Percentiles rank a stretch among this genome's conserved stretches.
phyloP scores from a whole-genome alignment of 2,797 vertebrate species.

The Lithobates sylvaticus region DNA sequence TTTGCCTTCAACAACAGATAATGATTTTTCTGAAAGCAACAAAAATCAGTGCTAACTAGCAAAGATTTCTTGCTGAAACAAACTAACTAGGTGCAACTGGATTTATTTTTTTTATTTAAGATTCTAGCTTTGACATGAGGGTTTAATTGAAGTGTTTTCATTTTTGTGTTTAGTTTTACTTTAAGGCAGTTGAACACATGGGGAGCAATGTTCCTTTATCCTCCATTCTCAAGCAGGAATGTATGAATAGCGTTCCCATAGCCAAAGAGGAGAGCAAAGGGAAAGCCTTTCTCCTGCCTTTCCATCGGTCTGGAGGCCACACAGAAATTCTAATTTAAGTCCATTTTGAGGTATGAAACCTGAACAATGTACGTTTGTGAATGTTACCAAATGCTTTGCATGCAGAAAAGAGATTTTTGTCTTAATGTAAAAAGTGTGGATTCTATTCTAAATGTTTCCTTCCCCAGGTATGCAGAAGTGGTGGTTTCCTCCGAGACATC shows the following conservation, averaged over 20 bases:
- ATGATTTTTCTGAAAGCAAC: too few relatives aligned
- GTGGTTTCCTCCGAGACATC: conserved; percentile 89
- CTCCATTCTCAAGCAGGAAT: conserved; percentile 28
- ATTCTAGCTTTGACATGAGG: neutral
- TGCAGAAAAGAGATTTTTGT: neutral
- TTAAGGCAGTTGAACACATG: conserved; percentile 41
- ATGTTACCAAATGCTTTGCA: conserved; percentile 44
- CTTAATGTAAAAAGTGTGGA: neutral
- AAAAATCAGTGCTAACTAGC: too few relatives aligned
- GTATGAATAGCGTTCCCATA: conserved; percentile 31
- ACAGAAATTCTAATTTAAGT: conserved; percentile 31
- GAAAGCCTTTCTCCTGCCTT: conserved; percentile 16
- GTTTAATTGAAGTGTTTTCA: conserved; percentile 23
- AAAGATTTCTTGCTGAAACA: too few relatives aligned
- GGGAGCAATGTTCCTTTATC: conserved; percentile 38
- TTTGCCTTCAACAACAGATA: too few relatives aligned
- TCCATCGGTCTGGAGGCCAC: conserved; percentile 35
- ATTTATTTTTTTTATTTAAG: neutral
- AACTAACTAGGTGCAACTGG: neutral
- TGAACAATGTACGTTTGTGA: conserved; percentile 26
- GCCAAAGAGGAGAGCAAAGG: conserved; percentile 29
- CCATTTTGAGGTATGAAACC: conserved; percentile 19
- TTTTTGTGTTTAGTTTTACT: conserved; percentile 41
- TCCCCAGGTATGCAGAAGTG: conserved; percentile 87
- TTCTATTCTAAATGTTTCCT: neutral